phyloP scores from a whole-genome alignment of 2,797 vertebrate genomes.

The Acrossocheilus fasciatus region DNA sequence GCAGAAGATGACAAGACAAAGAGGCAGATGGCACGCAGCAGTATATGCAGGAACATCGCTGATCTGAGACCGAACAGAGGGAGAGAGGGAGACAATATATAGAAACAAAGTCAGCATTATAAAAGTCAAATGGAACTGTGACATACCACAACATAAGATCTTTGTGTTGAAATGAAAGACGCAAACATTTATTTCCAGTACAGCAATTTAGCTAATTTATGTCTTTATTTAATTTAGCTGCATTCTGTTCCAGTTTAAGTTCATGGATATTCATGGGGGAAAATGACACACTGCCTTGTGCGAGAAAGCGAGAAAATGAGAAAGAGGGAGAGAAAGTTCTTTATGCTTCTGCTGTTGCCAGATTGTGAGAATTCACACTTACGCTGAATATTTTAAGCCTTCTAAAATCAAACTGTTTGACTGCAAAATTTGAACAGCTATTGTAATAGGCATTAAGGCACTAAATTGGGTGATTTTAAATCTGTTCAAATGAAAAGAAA shows the following conservation, averaged over 20 bases:
- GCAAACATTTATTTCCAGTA: constrained; percentile 3
- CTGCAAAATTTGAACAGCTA: neutral
- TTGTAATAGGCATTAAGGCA: neutral
- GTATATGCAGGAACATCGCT: constrained; percentile 62
- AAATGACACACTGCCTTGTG: constrained; percentile 35
- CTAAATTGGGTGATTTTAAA: neutral
- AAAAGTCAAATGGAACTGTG: constrained; percentile 21
- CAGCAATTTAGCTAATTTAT: constrained; percentile 14
- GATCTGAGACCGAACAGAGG: constrained; percentile 64
- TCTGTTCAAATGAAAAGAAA: neutral
- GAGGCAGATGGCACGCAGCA: constrained; percentile 76
- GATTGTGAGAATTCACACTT: constrained; percentile 34
- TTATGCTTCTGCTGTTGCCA: constrained; percentile 50
- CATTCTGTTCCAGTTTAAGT: constrained; percentile 7
- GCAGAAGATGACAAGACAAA: constrained; percentile 70
- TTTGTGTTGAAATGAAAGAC: constrained; percentile 12
- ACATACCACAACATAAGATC: constrained; percentile 5
- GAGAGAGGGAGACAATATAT: neutral
- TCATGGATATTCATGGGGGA: constrained; percentile 34
- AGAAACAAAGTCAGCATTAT: neutral
- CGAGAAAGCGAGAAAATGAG: constrained; percentile 27
- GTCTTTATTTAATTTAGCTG: constrained; percentile 12
- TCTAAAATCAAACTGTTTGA: neutral
- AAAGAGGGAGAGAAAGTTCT: constrained; percentile 33
- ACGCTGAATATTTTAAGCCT: neutral